Evolutionary conservation across 2,113 vertebrate genomes (phyloP), one percentile per base, ranked within the genome.

Genomic region (Anthoscopus minutus): DNA sequence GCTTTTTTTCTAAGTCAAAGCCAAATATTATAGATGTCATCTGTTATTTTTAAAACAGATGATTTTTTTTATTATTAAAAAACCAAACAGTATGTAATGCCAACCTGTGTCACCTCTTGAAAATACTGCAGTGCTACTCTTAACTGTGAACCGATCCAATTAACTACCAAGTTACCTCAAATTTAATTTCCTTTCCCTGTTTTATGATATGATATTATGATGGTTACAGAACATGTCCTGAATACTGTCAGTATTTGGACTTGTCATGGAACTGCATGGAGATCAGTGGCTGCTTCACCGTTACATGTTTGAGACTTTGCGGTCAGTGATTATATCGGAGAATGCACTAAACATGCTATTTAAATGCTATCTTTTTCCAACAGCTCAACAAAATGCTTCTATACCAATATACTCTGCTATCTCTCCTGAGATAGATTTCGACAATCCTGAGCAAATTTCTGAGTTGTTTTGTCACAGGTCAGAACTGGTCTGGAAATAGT

Each of bases 131-230:
- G n/a, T 45, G n/a, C 19, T 72, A 9, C 50, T 38, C 40, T 62
- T 79, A 76, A n/a, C 67, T 92, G 79, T 80, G 61, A 82, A 67
- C 30, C 70, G 45, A 81, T 91, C 22, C 48, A 57, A 86, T 86
- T 80, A 83, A 8, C n/a, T 86, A 58, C n/a, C 31, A 61, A 65
- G n/a, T 45, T 61, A 91, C 37, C 31, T 83, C n/a, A 2, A 56
- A 28, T 77, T 86, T 81, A 53, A 87, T 94, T 92, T 91, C 54
- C 54, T 84, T 78, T 81, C 57, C 24, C 31, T 77, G 9, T 78
- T 86, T 94, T 73, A 89, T 57, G 64, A 94, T 73, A 89, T 57
- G 64, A 94, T 81, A 64, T 84, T 64, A 69, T 85, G 86, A 81
- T 89, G 78, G 81, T 69, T 87, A 65, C 21, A 65, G 56, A 87